A percentile compares a stretch with the other conserved stretches of the same genome.
Evolutionary conservation across 1,140 invertebrate genomes (phyloP).

Genomic region (Leptinotarsa texana): DNA sequence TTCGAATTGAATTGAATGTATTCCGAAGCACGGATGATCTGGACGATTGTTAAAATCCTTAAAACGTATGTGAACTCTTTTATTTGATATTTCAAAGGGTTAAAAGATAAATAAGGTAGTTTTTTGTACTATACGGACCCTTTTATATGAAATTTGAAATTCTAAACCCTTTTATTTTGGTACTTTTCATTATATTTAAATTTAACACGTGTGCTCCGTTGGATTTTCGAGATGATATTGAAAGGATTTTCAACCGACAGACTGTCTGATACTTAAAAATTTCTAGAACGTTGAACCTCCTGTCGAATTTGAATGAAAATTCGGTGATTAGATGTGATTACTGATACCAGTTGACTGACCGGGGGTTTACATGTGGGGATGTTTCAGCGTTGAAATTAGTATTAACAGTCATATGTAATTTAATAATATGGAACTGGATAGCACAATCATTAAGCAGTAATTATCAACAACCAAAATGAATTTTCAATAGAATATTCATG

Average conservation of each 20-base stretch:
- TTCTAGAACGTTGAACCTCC: background rate
- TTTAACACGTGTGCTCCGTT: constrained; percentile 28
- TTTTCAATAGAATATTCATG: too few species aligned
- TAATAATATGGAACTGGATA: too few species aligned
- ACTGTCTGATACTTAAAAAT: constrained; percentile 2
- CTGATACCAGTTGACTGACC: too few species aligned
- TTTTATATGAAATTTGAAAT: constrained; percentile 30
- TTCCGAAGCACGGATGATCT: background rate
- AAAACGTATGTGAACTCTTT: constrained; percentile 32
- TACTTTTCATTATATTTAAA: constrained; percentile 30
- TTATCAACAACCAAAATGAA: too few species aligned
- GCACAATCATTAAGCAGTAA: too few species aligned
- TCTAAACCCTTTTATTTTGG: constrained; percentile 27
- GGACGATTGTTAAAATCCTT: constrained; percentile 29
- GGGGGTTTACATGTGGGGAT: too few species aligned
- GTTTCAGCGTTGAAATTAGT: too few species aligned
- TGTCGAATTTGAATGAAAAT: background rate
- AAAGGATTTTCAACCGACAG: constrained; percentile 5
- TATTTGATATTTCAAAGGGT: constrained; percentile 30
- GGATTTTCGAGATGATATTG: constrained; percentile 24
- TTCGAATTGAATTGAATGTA: constrained; percentile 1
- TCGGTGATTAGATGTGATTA: background rate
- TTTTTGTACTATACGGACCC: constrained; percentile 29
- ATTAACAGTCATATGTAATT: too few species aligned
- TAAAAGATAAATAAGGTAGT: constrained; percentile 31